These are phyloP conservation scores for Geotrypetes seraphini DNA, from an alignment of 2,797 vertebrate species.

Conservation along the genomic window DNA sequence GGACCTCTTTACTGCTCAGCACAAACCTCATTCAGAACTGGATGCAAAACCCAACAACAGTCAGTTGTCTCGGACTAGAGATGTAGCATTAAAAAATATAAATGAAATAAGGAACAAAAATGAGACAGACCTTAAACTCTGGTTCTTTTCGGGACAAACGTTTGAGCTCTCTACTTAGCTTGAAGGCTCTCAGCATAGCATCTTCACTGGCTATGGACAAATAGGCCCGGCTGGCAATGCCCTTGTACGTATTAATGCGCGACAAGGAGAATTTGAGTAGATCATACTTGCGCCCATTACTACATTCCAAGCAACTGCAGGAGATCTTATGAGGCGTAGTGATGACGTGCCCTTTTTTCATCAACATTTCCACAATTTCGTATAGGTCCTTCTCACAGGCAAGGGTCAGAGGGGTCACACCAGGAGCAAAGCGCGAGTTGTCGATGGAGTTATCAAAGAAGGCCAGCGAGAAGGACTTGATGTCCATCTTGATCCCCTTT, in stretches of 20 bases:
- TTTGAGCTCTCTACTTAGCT: slow-evolving; percentile 74
- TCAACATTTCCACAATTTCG: slow-evolving; percentile 77
- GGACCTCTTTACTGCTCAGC: too few species aligned
- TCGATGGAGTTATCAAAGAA: slow-evolving; percentile 84
- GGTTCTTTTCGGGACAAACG: slow-evolving; percentile 79
- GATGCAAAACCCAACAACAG: too few species aligned
- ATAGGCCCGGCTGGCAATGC: slow-evolving; percentile 79
- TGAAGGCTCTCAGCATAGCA: slow-evolving; percentile 76
- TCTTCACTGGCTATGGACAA: slow-evolving; percentile 76
- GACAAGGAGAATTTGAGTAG: slow-evolving; percentile 86
- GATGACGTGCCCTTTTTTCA: slow-evolving; percentile 74
- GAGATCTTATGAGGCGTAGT: slow-evolving; percentile 77
- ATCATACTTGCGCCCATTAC: slow-evolving; percentile 76
- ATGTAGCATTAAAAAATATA: too few species aligned
- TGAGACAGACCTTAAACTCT: slow-evolving; percentile 72
- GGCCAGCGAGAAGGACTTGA: slow-evolving; percentile 78
- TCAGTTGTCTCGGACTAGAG: too few species aligned
- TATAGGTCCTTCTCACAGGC: slow-evolving; percentile 87
- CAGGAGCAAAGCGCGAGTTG: slow-evolving; percentile 79
- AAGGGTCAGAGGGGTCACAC: slow-evolving; percentile 79
- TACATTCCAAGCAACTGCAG: slow-evolving; percentile 77
- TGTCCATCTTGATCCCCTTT: slow-evolving; percentile 79
- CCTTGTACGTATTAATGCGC: slow-evolving; percentile 84
- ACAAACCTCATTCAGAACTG: too few species aligned
- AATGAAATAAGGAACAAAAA: too few species aligned